Evolutionary conservation across 2,888 invertebrate species (phyloP).

Genomic region (Muscina levida): DNA sequence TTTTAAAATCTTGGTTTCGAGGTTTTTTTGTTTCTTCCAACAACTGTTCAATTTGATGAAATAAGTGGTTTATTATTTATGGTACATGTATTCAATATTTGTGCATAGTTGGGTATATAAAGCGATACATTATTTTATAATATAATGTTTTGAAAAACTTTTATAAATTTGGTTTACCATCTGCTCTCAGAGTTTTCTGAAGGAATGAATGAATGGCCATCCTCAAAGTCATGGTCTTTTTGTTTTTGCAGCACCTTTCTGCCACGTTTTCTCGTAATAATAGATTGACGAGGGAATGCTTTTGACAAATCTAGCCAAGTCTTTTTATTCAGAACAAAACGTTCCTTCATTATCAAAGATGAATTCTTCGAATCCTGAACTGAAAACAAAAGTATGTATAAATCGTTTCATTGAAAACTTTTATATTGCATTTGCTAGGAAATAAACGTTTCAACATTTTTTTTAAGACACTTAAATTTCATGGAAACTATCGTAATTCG

Average conservation of each 20-base stretch:
- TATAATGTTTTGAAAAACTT: conserved; percentile 16
- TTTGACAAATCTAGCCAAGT: conserved; percentile 5
- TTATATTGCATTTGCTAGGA: background rate
- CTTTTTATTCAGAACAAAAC: conserved; percentile 27
- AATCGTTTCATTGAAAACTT: background rate
- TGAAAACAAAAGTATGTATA: background rate
- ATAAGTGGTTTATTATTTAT: no score
- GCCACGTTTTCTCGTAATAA: background rate
- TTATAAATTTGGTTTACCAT: background rate
- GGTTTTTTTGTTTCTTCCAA: no score
- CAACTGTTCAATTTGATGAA: no score
- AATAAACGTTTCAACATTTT: no score
- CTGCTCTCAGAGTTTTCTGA: conserved; percentile 8
- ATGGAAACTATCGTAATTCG: conserved; percentile 3
- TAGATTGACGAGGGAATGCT: background rate
- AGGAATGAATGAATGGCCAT: background rate
- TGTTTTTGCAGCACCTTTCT: background rate
- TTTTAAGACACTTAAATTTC: no score
- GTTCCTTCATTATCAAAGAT: conserved; percentile 15
- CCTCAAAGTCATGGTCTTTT: background rate
- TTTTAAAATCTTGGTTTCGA: no score
- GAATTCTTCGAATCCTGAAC: background rate
- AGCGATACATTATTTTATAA: no score
- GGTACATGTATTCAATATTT: no score
- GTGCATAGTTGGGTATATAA: no score